A percentile compares a stretch with the other conserved stretches of the same genome.
These are phyloP conservation scores for Cydia strobilella DNA, from an alignment of 1,140 invertebrate species.

Conservation along the genomic window DNA sequence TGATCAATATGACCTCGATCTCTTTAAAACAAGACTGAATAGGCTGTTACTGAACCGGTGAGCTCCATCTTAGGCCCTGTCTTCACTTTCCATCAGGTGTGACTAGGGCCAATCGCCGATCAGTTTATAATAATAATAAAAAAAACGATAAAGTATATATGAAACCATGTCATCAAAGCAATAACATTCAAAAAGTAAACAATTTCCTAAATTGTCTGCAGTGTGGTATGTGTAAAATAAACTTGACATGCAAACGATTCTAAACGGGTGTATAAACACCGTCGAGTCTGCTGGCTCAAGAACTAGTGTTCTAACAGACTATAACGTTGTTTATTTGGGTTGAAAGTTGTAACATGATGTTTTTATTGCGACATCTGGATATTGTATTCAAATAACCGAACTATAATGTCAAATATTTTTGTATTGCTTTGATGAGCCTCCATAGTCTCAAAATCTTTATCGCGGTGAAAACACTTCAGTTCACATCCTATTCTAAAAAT, in stretches of 20 bases:
- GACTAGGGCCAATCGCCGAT: no score
- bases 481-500: constrained; percentile 52
- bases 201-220: not conserved
- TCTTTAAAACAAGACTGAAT: no score
- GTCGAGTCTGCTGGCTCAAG: constrained; percentile 77
- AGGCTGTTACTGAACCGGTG: no score
- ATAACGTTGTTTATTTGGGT: constrained; percentile 63
- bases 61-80: no score
- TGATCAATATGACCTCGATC: no score
- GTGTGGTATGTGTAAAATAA: constrained; percentile 5
- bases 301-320: constrained; percentile 75
- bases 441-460: constrained; percentile 61
- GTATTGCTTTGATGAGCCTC: constrained; percentile 66
- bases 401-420: not conserved
- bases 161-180: constrained; percentile 60
- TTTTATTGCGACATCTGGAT: not conserved
- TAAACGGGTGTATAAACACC: constrained; percentile 58
- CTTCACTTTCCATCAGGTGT: no score
- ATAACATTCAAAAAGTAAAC: constrained; percentile 25
- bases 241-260: constrained; percentile 21
- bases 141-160: constrained; percentile 25
- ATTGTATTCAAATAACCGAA: not conserved
- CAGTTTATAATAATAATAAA: no score
- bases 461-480: constrained; percentile 43
- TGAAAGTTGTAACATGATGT: not conserved